Conservation (phyloP, 2,113 vertebrate species). For the Boulengeromyrus knoepffleri region DNA sequence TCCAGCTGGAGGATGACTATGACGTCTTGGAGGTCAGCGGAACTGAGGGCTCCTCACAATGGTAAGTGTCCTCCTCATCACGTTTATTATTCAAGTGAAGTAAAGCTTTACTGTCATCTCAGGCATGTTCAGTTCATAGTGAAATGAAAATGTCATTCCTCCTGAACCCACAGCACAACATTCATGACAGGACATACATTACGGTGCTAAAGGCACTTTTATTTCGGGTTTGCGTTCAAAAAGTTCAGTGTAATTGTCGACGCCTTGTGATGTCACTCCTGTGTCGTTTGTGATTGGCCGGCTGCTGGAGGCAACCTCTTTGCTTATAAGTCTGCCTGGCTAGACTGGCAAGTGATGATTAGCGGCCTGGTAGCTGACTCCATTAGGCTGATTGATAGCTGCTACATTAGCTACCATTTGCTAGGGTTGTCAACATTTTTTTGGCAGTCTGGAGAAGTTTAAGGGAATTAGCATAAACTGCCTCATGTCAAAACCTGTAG, state of each 20-base stretch:
- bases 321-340: not conserved
- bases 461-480: not conserved
- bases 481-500: not conserved
- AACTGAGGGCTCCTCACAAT: slow-evolving; percentile 88
- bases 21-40: slow-evolving; percentile 93
- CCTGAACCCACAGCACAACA: not conserved
- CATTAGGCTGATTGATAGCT: not conserved
- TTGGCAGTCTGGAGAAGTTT: not conserved
- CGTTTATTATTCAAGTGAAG: not conserved
- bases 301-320: not conserved
- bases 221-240: not conserved
- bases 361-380: not conserved
- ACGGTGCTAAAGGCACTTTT: not conserved
- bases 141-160: not conserved
- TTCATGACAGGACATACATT: not conserved
- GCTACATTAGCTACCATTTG: not conserved
- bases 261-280: not conserved
- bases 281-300: not conserved
- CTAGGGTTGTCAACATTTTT: not conserved
- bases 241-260: not conserved
- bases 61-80: slow-evolving; percentile 62
- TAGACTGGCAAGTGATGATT: not conserved
- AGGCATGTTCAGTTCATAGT: not conserved
- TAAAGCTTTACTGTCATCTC: not conserved
- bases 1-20: slow-evolving; percentile 93